Evolutionary conservation across 2,888 invertebrate genomes (phyloP).

Genomic region (Drosophila lacicola): DNA sequence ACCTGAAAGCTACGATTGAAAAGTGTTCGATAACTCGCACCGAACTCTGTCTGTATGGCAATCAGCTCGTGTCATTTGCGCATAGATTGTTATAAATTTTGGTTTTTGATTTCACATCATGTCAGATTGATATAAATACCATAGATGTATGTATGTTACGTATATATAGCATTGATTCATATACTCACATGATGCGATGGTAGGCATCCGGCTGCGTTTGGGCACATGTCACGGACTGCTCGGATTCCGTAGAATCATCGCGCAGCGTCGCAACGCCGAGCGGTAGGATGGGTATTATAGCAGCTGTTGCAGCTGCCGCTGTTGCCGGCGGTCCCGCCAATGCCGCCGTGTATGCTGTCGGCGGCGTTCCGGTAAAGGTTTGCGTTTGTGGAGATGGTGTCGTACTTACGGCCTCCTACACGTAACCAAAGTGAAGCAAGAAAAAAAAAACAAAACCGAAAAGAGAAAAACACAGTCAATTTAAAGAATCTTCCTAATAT

Average conservation of each 20-base stretch:
- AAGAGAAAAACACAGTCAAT: slow-evolving; percentile 6
- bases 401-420: slow-evolving; percentile 83
- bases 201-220: slow-evolving; percentile 85
- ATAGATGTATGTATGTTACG: neutral
- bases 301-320: slow-evolving; percentile 85
- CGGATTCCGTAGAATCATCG: slow-evolving; percentile 85
- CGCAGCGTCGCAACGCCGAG: slow-evolving; percentile 85
- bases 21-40: too few relatives aligned
- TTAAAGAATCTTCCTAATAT: neutral
- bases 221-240: slow-evolving; percentile 85
- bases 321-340: slow-evolving; percentile 86
- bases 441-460: slow-evolving; percentile 8
- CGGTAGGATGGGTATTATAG: slow-evolving; percentile 85
- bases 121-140: neutral
- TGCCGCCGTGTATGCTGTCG: slow-evolving; percentile 81
- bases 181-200: slow-evolving; percentile 85
- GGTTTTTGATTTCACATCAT: neutral
- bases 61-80: neutral
- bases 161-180: neutral
- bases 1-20: too few relatives aligned
- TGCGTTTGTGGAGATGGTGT: slow-evolving; percentile 84
- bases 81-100: neutral
- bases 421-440: neutral
- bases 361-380: slow-evolving; percentile 75
- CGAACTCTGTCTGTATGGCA: neutral